Evolutionary conservation across 2,113 vertebrate species (phyloP).

Genomic region (Gnathonemus longibarbis): DNA sequence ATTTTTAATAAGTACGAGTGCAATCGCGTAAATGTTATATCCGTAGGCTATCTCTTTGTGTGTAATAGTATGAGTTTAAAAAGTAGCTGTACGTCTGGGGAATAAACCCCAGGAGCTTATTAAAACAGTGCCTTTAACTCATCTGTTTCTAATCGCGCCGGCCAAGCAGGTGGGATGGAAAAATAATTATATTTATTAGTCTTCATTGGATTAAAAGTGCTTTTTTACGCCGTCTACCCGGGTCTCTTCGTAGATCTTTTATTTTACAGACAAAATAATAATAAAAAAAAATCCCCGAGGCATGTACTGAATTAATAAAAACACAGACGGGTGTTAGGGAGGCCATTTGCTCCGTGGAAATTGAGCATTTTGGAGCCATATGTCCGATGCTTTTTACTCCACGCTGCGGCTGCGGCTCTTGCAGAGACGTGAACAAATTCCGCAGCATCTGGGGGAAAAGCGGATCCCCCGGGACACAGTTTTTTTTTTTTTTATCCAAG

Average conservation of each 20-base stretch:
- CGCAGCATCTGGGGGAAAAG: background rate
- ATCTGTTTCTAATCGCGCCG: background rate
- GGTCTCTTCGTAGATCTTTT: background rate
- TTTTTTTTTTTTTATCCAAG: background rate
- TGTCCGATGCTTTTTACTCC: background rate
- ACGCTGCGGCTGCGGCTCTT: background rate
- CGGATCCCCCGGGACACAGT: slow-evolving; percentile 2
- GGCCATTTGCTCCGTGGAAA: background rate
- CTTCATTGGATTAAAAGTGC: background rate
- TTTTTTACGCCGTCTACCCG: background rate
- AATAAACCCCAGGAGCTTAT: background rate
- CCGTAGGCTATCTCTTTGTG: background rate
- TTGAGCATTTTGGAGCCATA: slow-evolving; percentile 4
- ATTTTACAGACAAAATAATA: background rate
- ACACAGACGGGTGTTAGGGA: background rate
- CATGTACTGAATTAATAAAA: background rate
- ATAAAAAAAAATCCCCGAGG: background rate
- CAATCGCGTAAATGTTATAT: background rate
- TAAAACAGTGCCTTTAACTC: background rate
- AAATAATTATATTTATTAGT: background rate
- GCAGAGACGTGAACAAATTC: slow-evolving; percentile 1
- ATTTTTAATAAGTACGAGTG: background rate
- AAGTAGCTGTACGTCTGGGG: background rate
- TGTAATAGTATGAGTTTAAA: background rate
- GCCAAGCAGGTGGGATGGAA: slow-evolving; percentile 31